Percentiles rank a stretch among this genome's conserved stretches.
phyloP scores from a whole-genome alignment of 2,888 invertebrate genomes.

The Gryllus longicercus region DNA sequence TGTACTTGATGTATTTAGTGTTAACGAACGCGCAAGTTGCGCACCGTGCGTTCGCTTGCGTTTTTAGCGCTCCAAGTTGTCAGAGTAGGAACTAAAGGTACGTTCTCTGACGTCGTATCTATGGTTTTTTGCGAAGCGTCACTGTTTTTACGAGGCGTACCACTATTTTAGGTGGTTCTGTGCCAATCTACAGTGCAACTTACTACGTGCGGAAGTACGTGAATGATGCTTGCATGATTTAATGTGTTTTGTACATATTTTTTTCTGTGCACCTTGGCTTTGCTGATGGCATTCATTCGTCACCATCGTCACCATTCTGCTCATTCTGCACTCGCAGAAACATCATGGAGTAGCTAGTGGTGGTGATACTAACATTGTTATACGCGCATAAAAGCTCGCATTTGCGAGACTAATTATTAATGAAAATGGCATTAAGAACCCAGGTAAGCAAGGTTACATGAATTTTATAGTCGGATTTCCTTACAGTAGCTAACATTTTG shows the following conservation, averaged over 20 bases:
- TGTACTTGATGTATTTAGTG: no score
- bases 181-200: no score
- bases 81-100: no score
- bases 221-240: no score
- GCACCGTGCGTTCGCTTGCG: no score
- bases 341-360: constrained; percentile 9
- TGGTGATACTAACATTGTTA: neutral
- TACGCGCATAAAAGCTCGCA: neutral
- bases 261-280: neutral
- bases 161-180: no score
- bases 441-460: neutral
- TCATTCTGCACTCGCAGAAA: neutral
- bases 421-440: neutral
- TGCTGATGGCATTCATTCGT: neutral
- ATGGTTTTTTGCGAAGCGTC: no score
- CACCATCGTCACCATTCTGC: neutral
- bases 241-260: neutral
- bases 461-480: neutral
- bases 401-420: neutral
- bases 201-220: no score
- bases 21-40: no score
- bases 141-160: no score
- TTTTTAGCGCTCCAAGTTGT: no score
- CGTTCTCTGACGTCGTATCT: no score
- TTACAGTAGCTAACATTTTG: neutral